Evolutionary conservation across 2,888 invertebrate genomes (phyloP).

Genomic region (Caenorhabditis macrosperma): DNA sequence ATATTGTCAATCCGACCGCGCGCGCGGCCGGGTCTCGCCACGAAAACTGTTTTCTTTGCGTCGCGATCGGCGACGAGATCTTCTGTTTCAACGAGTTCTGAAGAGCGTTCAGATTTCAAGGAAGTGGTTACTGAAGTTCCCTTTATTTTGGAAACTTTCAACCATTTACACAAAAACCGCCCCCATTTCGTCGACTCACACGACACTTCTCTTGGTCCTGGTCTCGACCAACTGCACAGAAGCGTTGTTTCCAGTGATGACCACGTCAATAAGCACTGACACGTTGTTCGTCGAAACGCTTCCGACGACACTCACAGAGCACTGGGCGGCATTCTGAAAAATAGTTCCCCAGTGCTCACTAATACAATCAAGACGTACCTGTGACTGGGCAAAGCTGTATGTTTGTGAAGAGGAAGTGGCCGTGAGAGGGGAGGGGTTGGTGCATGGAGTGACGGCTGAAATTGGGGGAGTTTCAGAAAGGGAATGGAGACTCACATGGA

Average conservation of each 20-base stretch:
- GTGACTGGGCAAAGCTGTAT: not conserved
- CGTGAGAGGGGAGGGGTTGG: not conserved
- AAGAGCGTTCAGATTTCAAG: no score
- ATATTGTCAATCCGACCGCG: no score
- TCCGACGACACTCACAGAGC: not conserved
- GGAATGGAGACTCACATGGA: no score
- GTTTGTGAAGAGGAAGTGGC: not conserved
- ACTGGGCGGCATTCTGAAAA: slow-evolving; percentile 25
- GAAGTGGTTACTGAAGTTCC: no score
- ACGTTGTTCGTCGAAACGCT: slow-evolving; percentile 3
- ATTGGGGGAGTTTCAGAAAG: no score
- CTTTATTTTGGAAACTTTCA: no score
- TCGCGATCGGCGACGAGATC: no score
- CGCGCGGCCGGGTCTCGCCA: no score
- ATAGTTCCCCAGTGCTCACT: not conserved
- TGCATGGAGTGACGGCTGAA: slow-evolving; percentile 27
- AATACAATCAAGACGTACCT: not conserved
- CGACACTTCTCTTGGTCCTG: slow-evolving; percentile 13
- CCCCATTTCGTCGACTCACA: not conserved
- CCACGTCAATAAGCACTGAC: not conserved
- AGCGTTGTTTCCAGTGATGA: slow-evolving; percentile 1
- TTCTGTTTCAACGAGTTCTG: no score
- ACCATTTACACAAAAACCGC: not conserved
- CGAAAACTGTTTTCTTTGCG: no score
- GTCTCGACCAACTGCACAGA: slow-evolving; percentile 16